A percentile compares a stretch with the other conserved stretches of the same genome.
Evolutionary conservation across 2,113 vertebrate genomes (phyloP).

Genomic region (Odobenus rosmarus): DNA sequence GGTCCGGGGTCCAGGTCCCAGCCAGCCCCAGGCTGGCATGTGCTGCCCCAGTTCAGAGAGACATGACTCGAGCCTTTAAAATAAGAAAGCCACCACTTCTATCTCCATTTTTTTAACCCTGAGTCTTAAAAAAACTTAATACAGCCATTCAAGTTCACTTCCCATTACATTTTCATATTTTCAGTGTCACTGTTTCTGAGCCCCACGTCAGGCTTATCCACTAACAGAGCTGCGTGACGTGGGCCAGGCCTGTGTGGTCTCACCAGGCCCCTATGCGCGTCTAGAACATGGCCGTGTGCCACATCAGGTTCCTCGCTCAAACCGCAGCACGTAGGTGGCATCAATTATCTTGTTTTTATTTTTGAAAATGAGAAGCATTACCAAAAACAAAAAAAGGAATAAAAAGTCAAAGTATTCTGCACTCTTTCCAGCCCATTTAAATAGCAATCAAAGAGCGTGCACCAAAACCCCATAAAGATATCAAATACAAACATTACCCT

Average conservation of each 20-base stretch:
- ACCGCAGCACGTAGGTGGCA: neutral
- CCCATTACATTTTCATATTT: neutral
- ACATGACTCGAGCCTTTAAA: neutral
- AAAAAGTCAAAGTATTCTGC: constrained; percentile 8
- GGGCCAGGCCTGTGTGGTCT: neutral
- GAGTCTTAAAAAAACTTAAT: neutral
- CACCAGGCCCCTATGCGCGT: fast-evolving
- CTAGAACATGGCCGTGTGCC: fast-evolving
- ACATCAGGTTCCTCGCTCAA: neutral
- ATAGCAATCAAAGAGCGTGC: neutral
- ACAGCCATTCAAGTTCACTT: neutral
- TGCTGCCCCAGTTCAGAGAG: neutral
- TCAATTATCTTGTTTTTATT: neutral
- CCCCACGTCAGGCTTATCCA: neutral
- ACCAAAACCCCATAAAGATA: constrained; percentile 50
- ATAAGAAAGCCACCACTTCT: neutral
- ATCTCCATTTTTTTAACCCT: neutral
- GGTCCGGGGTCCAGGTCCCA: neutral
- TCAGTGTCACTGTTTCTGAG: neutral
- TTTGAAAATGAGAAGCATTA: constrained; percentile 43
- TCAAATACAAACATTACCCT: neutral
- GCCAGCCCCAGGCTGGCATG: neutral
- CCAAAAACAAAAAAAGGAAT: neutral
- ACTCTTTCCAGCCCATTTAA: constrained; percentile 50
- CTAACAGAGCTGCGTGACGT: fast-evolving